These are phyloP conservation scores for Homarus gammarus DNA, from an alignment of 2,888 invertebrate genomes.

Conservation along the genomic window DNA sequence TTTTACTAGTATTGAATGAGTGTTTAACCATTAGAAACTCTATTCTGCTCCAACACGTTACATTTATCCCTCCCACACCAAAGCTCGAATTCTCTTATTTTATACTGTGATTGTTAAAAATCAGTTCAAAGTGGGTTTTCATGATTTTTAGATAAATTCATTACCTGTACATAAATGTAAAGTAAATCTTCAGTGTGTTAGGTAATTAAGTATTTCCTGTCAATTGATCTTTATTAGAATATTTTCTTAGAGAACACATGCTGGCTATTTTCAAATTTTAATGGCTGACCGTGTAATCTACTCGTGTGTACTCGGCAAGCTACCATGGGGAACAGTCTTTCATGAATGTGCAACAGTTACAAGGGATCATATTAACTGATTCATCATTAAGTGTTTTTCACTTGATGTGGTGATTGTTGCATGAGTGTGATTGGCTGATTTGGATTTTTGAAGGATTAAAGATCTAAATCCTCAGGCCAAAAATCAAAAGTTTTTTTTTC, in stretches of 20 bases:
- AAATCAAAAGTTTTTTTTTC: not conserved
- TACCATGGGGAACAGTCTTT: not conserved
- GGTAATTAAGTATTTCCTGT: slow-evolving; percentile 28
- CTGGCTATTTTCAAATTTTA: not conserved
- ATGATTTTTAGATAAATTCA: slow-evolving; percentile 47
- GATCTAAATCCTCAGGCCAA: not conserved
- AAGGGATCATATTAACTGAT: too few species aligned
- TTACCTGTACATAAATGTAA: slow-evolving; percentile 62
- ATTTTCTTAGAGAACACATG: not conserved
- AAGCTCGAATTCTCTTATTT: slow-evolving; percentile 60
- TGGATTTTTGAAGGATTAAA: not conserved
- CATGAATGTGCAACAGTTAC: not conserved
- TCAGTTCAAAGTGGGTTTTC: slow-evolving; percentile 58
- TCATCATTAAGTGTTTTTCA: too few species aligned
- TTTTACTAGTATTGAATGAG: not conserved
- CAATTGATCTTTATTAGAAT: not conserved
- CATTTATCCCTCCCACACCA: slow-evolving; percentile 40
- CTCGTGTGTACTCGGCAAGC: not conserved
- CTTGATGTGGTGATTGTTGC: not conserved
- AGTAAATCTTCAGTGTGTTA: slow-evolving; percentile 48
- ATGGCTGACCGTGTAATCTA: not conserved
- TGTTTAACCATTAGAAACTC: not conserved
- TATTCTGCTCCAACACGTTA: slow-evolving; percentile 32
- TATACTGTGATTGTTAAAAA: slow-evolving; percentile 65
- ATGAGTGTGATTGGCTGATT: not conserved